phyloP scores from a whole-genome alignment of 2,113 vertebrate genomes.

The Azemiops feae region DNA sequence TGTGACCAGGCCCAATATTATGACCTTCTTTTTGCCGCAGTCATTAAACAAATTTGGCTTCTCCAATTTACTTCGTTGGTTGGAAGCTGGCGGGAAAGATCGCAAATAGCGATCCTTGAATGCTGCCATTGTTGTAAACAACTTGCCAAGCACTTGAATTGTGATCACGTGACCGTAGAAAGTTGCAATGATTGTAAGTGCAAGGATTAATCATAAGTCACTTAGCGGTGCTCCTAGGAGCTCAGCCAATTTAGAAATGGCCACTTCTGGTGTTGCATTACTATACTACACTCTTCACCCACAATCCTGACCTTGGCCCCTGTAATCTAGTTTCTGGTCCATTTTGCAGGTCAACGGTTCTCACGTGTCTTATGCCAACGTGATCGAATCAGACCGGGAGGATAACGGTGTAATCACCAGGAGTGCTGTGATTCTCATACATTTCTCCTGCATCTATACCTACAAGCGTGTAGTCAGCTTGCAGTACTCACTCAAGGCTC shows the following conservation, averaged over 20 bases:
- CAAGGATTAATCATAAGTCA: background rate
- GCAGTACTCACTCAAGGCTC: constrained; percentile 43
- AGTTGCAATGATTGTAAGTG: background rate
- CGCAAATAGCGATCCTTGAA: background rate
- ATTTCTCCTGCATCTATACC: constrained; percentile 61
- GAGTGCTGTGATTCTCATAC: constrained; percentile 37
- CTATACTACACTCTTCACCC: background rate
- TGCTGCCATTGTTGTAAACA: background rate
- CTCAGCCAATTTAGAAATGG: background rate
- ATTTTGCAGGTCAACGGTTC: constrained; percentile 61
- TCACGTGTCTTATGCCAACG: constrained; percentile 42
- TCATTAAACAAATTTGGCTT: no score
- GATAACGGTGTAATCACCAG: constrained; percentile 10
- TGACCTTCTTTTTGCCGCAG: no score
- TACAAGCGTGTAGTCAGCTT: constrained; percentile 60
- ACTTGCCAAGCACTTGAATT: background rate
- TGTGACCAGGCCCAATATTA: no score
- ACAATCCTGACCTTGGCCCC: background rate
- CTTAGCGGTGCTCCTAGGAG: background rate
- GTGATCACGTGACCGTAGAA: background rate
- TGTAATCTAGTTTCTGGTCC: background rate
- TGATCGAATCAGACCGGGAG: constrained; percentile 28
- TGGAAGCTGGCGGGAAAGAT: no score
- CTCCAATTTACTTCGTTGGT: no score
- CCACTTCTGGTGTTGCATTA: background rate